phyloP scores from a whole-genome alignment of 2,888 invertebrate species.

The Dusona sp. region DNA sequence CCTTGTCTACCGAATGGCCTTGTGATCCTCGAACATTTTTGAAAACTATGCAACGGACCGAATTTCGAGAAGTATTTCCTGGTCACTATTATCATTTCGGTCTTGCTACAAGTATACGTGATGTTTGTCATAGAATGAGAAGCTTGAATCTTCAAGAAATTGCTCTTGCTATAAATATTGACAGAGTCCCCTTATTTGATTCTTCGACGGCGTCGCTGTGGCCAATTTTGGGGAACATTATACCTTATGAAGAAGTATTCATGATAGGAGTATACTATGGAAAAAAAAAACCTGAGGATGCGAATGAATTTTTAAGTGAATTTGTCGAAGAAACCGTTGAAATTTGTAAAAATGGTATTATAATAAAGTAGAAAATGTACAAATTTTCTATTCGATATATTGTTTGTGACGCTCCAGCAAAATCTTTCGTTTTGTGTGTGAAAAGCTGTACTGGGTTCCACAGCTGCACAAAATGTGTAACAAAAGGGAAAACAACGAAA shows the following conservation, averaged over 20 bases:
- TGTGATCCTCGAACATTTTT: no score
- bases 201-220: conserved; percentile 60
- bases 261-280: conserved; percentile 59
- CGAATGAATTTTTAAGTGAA: conserved; percentile 49
- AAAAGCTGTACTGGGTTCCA: conserved; percentile 47
- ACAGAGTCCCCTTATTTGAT: conserved; percentile 46
- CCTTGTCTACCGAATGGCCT: no score
- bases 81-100: no score
- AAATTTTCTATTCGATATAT: conserved; percentile 57
- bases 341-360: conserved; percentile 49
- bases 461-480: no score
- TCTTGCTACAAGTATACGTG: no score
- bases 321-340: conserved; percentile 52
- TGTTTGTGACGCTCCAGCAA: conserved; percentile 47
- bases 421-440: conserved; percentile 52
- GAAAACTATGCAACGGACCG: no score
- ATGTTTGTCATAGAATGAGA: conserved; percentile 49
- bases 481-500: conserved; percentile 55
- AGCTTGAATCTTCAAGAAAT: conserved; percentile 45
- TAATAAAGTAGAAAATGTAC: conserved; percentile 48
- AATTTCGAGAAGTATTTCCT: no score
- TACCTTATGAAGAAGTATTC: conserved; percentile 58
- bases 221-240: conserved; percentile 62
- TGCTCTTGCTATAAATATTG: conserved; percentile 54
- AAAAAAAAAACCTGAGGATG: conserved; percentile 50